phyloP scores from a whole-genome alignment of 1,140 invertebrate species.

The Copidosoma floridanum region DNA sequence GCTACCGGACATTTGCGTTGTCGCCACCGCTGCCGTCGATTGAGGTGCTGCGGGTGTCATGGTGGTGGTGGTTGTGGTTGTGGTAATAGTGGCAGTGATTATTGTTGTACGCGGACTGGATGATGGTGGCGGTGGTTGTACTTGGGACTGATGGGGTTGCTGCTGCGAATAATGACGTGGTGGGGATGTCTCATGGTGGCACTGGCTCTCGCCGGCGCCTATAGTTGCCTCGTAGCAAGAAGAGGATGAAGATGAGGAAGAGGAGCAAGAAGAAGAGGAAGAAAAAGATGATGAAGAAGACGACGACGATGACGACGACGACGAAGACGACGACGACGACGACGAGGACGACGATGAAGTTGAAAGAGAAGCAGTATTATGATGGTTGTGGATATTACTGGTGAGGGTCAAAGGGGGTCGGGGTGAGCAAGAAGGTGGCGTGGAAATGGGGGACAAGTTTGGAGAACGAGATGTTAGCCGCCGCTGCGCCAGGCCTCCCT shows the following conservation, averaged over 20 bases:
- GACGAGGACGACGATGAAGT: conserved; percentile 18
- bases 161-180: too few species aligned
- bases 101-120: not conserved
- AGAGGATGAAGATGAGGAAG: conserved; percentile 18
- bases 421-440: conserved; percentile 48
- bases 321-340: conserved; percentile 11
- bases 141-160: conserved; percentile 31
- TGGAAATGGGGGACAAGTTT: conserved; percentile 45
- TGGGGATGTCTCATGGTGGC: conserved; percentile 16
- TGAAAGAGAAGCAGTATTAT: not conserved
- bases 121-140: conserved; percentile 41
- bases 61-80: conserved; percentile 37
- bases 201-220: conserved; percentile 5
- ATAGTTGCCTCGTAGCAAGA: conserved; percentile 7
- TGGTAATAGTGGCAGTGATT: conserved; percentile 28
- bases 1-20: conserved; percentile 38
- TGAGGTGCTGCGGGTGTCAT: conserved; percentile 44
- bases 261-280: conserved; percentile 18
- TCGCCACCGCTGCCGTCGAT: conserved; percentile 42
- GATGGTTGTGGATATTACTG: conserved; percentile 16
- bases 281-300: conserved; percentile 12
- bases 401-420: conserved; percentile 44
- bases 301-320: not conserved
- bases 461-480: conserved; percentile 53
- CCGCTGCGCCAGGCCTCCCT: conserved; percentile 51